phyloP scores from a whole-genome alignment of 2,113 vertebrate species.

The Agapornis roseicollis region DNA sequence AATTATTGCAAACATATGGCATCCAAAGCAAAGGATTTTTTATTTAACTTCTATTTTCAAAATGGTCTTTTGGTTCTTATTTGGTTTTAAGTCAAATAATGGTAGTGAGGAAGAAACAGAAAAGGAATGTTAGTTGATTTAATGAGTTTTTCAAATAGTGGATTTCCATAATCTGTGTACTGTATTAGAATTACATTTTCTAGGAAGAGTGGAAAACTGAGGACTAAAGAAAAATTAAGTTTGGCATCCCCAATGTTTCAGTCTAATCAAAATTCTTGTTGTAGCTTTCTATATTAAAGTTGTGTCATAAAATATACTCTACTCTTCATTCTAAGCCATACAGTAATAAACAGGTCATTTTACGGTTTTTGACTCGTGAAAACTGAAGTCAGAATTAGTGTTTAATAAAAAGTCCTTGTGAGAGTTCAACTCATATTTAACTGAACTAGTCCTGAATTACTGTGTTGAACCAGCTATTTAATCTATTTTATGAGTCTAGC shows the following conservation, averaged over 20 bases:
- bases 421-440: background rate
- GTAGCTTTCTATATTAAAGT: background rate
- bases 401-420: background rate
- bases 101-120: background rate
- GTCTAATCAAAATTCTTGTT: background rate
- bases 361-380: background rate
- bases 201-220: background rate
- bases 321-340: background rate
- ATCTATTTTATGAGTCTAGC: background rate
- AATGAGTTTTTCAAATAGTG: background rate
- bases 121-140: background rate
- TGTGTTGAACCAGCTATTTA: background rate
- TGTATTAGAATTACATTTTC: background rate
- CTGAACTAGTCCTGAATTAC: background rate
- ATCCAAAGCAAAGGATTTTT: background rate
- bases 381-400: fast-evolving
- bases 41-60: background rate
- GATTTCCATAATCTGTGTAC: background rate
- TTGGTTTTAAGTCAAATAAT: background rate
- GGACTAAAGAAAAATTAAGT: background rate
- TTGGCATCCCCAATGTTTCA: background rate
- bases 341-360: background rate
- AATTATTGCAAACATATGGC: background rate
- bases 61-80: background rate
- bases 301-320: background rate